Evolutionary conservation across 2,797 vertebrate genomes (phyloP), one percentile per base, ranked within the genome.

Genomic region (Karalla daura): DNA sequence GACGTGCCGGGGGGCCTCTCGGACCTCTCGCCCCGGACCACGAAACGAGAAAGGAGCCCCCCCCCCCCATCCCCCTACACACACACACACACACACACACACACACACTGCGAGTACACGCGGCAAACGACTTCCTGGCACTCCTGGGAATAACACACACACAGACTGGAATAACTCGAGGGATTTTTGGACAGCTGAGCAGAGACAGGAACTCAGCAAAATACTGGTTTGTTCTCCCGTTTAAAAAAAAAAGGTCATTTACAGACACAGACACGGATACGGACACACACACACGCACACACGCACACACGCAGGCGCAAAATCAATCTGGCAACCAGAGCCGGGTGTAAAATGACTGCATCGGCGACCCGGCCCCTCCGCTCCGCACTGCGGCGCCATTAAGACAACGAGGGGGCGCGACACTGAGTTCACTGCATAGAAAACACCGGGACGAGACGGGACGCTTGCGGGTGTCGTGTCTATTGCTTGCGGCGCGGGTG

Each of bases 371-470:
- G 67, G 74, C 69, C 63, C 50, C 21, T 33, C 78, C 55, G 70
- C 72, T 65, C 66, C 49, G 59, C 35, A 79, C 49, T 58, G 72
- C 79, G 40, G 44, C 18, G 53, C 61, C n/a, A n/a, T 74, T 86
- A 76, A 78, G 78, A 86, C 86, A 73, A 70, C 33, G 43, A 73
- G 63, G 64, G n/a, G 73, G 64, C 52, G 78, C 74, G 83, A 87
- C 76, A 83, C 83, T 82, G 70, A 81, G 70, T 78, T 88, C 84
- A 91, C 93, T 94, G 93, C 93, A 94, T 93, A 93, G 92, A 80
- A 88, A 76, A 87, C 46, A 61, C 81, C 84, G 78, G 83, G 83
- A 89, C 82, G 68, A 77, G 17, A 46, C 71, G 60, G 84, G 78
- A 81, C 66, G 67, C 63, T 59, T 68, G 81, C 75, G 73, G 81